Percentiles rank a stretch among this genome's conserved stretches.
These are phyloP conservation scores for Saguinus imperator DNA, from an alignment of 2,113 vertebrate species.

Conservation along the genomic window DNA sequence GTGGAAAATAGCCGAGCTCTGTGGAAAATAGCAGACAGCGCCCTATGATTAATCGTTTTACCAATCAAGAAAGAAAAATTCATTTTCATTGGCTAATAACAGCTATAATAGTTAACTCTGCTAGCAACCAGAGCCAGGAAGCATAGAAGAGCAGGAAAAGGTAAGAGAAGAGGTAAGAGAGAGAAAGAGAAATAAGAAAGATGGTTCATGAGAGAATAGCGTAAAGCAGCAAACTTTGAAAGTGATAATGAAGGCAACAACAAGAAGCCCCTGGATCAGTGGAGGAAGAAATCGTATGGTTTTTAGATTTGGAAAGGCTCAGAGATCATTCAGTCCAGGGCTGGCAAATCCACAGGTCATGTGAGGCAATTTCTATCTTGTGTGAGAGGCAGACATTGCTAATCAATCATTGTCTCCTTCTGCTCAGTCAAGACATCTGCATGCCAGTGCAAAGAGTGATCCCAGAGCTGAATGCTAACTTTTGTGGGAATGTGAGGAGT, in stretches of 20 bases:
- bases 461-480: not conserved
- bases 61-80: not conserved
- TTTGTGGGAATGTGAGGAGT: not conserved
- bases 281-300: not conserved
- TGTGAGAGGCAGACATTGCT: not conserved
- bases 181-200: not conserved
- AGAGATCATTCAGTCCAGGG: not conserved
- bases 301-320: not conserved
- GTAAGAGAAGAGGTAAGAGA: not conserved
- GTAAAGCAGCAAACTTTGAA: not conserved
- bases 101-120: not conserved
- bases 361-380: not conserved
- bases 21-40: not conserved
- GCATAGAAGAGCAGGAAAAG: not conserved
- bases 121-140: not conserved
- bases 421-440: not conserved
- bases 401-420: not conserved
- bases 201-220: not conserved
- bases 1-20: slow-evolving; percentile 2
- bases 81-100: not conserved
- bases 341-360: not conserved
- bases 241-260: not conserved
- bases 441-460: not conserved
- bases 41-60: not conserved
- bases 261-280: not conserved